Evolutionary conservation across 2,797 vertebrate genomes (phyloP).

Genomic region (Platyrinchus mystaceus): DNA sequence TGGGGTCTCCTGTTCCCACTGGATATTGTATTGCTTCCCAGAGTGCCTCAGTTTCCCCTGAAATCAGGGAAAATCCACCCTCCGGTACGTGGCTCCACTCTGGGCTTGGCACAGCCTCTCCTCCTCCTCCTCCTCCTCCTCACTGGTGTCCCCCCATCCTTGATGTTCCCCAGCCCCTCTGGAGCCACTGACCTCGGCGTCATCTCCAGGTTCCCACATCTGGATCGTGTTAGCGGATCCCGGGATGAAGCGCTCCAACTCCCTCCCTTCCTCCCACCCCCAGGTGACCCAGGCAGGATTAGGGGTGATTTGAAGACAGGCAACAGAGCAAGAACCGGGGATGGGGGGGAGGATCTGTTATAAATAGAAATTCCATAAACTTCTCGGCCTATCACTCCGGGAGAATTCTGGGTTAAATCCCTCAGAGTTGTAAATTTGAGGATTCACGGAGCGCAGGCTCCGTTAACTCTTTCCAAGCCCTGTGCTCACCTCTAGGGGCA

Average conservation of each 20-base stretch:
- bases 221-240: conserved; percentile 79
- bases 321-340: conserved; percentile 17
- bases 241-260: conserved; percentile 63
- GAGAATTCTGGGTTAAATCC: conserved; percentile 66
- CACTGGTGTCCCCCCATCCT: neutral
- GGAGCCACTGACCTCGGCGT: conserved; percentile 32
- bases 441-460: neutral
- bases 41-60: neutral
- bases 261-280: conserved; percentile 61
- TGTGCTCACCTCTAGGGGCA: neutral
- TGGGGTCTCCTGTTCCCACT: neutral
- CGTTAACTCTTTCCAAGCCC: neutral
- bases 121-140: neutral
- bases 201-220: conserved; percentile 76
- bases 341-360: conserved; percentile 50
- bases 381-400: conserved; percentile 63
- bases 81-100: fast-evolving
- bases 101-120: neutral
- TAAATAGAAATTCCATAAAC: conserved; percentile 75
- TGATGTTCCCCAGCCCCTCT: conserved; percentile 49
- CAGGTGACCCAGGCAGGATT: conserved; percentile 74
- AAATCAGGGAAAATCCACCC: neutral
- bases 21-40: neutral
- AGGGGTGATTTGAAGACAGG: conserved; percentile 68
- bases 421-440: conserved; percentile 55